phyloP scores from a whole-genome alignment of 2,113 vertebrate genomes.

The Tiliqua scincoides region DNA sequence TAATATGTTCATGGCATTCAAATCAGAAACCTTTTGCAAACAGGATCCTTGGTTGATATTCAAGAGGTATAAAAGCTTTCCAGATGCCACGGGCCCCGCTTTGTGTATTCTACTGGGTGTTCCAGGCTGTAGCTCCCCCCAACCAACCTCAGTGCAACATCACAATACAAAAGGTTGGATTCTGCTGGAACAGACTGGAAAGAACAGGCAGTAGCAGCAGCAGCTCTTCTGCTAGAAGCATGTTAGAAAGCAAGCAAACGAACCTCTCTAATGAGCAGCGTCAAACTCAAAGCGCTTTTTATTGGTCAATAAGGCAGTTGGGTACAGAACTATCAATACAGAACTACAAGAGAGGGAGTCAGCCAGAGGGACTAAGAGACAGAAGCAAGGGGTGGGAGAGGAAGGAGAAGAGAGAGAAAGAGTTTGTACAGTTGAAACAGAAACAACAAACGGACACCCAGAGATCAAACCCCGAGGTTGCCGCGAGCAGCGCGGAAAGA shows the following conservation, averaged over 20 bases:
- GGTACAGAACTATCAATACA: constrained; percentile 74
- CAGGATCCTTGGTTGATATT: neutral
- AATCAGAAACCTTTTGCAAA: neutral
- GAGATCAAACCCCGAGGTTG: neutral
- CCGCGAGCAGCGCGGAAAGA: constrained; percentile 70
- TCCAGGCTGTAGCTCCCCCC: neutral
- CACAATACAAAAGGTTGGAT: constrained; percentile 15
- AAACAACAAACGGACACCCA: neutral
- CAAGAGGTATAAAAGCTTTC: neutral
- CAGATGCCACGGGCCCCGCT: too few species aligned
- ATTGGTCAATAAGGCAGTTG: constrained; percentile 73
- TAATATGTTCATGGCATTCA: neutral
- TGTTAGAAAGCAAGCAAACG: constrained; percentile 58
- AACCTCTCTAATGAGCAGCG: constrained; percentile 50
- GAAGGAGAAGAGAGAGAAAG: too few species aligned
- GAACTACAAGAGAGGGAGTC: constrained; percentile 55
- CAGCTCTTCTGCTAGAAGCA: constrained; percentile 41
- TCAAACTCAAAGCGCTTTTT: constrained; percentile 65
- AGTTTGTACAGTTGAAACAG: neutral
- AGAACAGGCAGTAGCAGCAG: constrained; percentile 31
- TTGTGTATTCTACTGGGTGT: neutral
- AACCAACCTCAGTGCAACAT: constrained; percentile 42
- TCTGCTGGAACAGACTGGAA: constrained; percentile 40
- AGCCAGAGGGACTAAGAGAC: constrained; percentile 49
- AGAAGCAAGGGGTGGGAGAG: constrained; percentile 20